A percentile compares a stretch with the other conserved stretches of the same genome.
Conservation (phyloP, 2,113 vertebrate species). For the Chionodraco myersi region DNA sequence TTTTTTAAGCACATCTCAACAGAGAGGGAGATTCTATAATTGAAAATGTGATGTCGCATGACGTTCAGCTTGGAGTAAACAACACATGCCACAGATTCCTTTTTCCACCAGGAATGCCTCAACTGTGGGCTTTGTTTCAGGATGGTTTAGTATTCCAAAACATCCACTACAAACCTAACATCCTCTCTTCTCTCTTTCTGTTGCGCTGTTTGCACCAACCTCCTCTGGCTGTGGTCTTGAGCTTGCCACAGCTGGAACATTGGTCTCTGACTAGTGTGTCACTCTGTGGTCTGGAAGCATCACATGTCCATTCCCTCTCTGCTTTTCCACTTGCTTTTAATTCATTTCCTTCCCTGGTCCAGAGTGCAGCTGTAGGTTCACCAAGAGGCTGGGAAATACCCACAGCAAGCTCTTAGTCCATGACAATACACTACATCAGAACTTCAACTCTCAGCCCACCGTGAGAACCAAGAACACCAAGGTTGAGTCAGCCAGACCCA, state of each 20-base stretch:
- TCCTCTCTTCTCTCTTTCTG: slow-evolving; percentile 1
- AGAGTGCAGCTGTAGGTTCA: slow-evolving; percentile 63
- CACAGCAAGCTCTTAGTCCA: slow-evolving; percentile 20
- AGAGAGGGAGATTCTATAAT: slow-evolving; percentile 5
- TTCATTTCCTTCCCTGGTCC: slow-evolving; percentile 51
- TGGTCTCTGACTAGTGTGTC: slow-evolving; percentile 60
- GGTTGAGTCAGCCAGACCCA: background rate
- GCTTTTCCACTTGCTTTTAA: slow-evolving; percentile 32
- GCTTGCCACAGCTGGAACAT: slow-evolving; percentile 59
- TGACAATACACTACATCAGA: slow-evolving; percentile 1
- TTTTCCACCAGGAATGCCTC: slow-evolving; percentile 39
- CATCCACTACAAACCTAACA: slow-evolving; percentile 28
- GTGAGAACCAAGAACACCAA: slow-evolving; percentile 34
- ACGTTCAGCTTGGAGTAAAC: slow-evolving; percentile 41
- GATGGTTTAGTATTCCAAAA: slow-evolving; percentile 42
- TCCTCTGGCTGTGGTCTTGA: slow-evolving; percentile 54
- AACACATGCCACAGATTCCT: slow-evolving; percentile 34
- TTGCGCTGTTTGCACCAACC: slow-evolving; percentile 20
- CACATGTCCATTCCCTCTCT: slow-evolving; percentile 45
- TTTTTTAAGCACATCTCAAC: background rate
- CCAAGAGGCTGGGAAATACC: slow-evolving; percentile 73
- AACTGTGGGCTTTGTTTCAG: slow-evolving; percentile 33
- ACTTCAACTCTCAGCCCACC: slow-evolving; percentile 2
- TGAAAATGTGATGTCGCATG: slow-evolving; percentile 24
- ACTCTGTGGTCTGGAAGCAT: slow-evolving; percentile 70